Conservation (phyloP, 2,888 invertebrate genomes). For the Cepaea hortensis region DNA sequence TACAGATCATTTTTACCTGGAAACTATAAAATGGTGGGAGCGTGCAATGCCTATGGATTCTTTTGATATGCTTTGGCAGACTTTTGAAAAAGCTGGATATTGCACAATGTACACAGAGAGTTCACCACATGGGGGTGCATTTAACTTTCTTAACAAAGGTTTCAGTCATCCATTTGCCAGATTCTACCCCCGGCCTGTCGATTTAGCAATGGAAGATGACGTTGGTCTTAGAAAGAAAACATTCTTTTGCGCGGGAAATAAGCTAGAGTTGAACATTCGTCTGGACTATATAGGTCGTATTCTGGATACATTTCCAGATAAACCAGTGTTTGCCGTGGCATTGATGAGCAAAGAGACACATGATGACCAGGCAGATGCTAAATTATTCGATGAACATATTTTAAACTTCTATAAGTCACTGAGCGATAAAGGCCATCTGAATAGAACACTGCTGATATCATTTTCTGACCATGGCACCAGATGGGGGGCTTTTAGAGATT, state of each 20-base stretch:
- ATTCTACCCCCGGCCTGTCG: slow-evolving; percentile 83
- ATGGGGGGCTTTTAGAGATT: slow-evolving; percentile 88
- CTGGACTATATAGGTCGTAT: too few species aligned
- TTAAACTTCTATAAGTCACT: too few species aligned
- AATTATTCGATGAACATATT: slow-evolving; percentile 75
- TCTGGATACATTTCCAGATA: too few species aligned
- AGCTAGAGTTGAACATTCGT: too few species aligned
- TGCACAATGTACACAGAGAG: slow-evolving; percentile 81
- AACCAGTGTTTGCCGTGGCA: too few species aligned
- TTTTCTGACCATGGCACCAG: slow-evolving; percentile 93
- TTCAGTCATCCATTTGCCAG: slow-evolving; percentile 89
- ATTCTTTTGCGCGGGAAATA: slow-evolving; percentile 82
- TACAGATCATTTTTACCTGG: slow-evolving; percentile 66
- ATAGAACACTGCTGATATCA: slow-evolving; percentile 66
- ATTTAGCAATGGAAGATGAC: slow-evolving; percentile 59
- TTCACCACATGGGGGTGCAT: slow-evolving; percentile 86
- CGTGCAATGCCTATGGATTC: slow-evolving; percentile 60
- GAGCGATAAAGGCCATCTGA: slow-evolving; percentile 72
- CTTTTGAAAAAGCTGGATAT: too few species aligned
- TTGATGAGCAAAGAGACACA: slow-evolving; percentile 79
- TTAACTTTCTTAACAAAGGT: slow-evolving; percentile 86
- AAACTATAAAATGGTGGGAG: slow-evolving; percentile 55
- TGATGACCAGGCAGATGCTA: slow-evolving; percentile 88
- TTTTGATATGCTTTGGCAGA: too few species aligned
- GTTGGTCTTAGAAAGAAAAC: slow-evolving; percentile 61